These are phyloP conservation scores for Athene cunicularia DNA, from an alignment of 2,113 vertebrate genomes.

Conservation along the genomic window DNA sequence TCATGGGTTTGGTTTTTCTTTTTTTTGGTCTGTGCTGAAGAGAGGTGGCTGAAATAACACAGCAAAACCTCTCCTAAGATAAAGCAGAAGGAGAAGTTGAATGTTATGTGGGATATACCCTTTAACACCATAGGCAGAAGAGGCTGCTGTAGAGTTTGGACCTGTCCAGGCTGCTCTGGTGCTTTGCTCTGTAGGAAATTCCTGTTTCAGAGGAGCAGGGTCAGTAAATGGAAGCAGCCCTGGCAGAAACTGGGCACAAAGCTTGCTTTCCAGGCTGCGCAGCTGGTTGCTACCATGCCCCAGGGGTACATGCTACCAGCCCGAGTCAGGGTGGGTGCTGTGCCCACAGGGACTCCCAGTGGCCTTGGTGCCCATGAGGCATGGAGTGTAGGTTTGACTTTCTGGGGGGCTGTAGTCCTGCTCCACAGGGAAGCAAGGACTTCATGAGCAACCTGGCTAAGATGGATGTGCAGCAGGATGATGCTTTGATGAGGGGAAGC, in stretches of 20 bases:
- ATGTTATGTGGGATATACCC: background rate
- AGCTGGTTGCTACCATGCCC: background rate
- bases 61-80: background rate
- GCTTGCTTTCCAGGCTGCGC: background rate
- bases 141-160: rapidly evolving
- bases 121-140: background rate
- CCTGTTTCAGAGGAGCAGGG: background rate
- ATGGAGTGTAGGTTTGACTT: background rate
- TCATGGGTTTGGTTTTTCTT: too few species aligned
- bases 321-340: background rate
- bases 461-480: rapidly evolving
- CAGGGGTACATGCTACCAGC: background rate
- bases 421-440: background rate
- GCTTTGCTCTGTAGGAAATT: background rate
- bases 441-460: background rate
- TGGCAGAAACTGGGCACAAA: background rate
- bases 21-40: background rate
- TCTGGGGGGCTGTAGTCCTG: rapidly evolving
- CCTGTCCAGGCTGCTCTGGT: rapidly evolving
- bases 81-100: background rate
- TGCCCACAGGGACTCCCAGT: background rate
- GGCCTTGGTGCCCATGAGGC: background rate
- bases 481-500: background rate
- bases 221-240: background rate
- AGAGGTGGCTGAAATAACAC: background rate